These are phyloP conservation scores for Drosophila mimetica DNA, from an alignment of 2,888 invertebrate genomes.

Conservation along the genomic window DNA sequence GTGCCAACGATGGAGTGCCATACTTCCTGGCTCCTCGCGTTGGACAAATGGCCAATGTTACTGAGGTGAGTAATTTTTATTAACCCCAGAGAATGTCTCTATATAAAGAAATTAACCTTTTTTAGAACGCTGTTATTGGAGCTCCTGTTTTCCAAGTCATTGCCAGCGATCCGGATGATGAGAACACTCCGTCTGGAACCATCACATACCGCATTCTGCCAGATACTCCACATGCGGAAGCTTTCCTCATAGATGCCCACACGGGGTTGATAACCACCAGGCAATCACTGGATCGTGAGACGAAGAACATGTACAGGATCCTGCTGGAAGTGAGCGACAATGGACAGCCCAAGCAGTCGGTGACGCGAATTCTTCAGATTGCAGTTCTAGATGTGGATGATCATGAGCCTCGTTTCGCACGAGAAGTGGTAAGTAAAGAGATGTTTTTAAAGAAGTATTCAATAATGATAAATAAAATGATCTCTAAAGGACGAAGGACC, in stretches of 20 bases:
- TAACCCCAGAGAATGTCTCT: neutral
- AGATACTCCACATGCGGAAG: conserved; percentile 87
- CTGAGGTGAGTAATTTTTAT: conserved; percentile 86
- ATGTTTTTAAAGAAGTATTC: neutral
- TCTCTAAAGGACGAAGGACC: conserved; percentile 87
- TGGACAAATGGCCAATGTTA: conserved; percentile 89
- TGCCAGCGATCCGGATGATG: conserved; percentile 92
- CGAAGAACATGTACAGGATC: conserved; percentile 89
- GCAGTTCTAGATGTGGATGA: conserved; percentile 91
- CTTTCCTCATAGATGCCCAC: conserved; percentile 88
- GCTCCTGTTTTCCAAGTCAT: conserved; percentile 91
- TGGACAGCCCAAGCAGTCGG: conserved; percentile 91
- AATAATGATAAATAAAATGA: rapidly evolving
- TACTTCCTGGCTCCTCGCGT: conserved; percentile 89
- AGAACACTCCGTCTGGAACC: conserved; percentile 90
- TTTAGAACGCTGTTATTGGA: conserved; percentile 89
- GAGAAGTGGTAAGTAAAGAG: conserved; percentile 86
- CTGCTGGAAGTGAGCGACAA: conserved; percentile 91
- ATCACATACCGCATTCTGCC: conserved; percentile 90
- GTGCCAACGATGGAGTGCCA: conserved; percentile 92
- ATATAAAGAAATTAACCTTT: conserved; percentile 1
- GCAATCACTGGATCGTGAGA: conserved; percentile 90
- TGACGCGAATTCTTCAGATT: conserved; percentile 89
- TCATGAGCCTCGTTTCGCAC: conserved; percentile 89
- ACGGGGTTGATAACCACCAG: conserved; percentile 90